A percentile compares a stretch with the other conserved stretches of the same genome.
phyloP scores from a whole-genome alignment of 2,888 invertebrate species.

The Leucoma salicis region DNA sequence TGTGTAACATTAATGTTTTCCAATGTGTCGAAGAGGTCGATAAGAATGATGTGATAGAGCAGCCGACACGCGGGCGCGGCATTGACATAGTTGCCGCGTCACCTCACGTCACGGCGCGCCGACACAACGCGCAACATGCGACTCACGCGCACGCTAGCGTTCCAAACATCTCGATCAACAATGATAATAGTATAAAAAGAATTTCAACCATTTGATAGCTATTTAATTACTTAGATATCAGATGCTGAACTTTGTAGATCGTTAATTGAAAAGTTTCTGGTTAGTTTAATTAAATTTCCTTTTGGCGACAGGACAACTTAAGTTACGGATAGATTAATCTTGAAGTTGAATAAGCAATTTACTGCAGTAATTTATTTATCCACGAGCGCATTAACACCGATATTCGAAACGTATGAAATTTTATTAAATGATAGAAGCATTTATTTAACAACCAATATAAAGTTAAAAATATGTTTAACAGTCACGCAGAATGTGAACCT shows the following conservation, averaged over 20 bases:
- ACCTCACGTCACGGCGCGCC: conserved; percentile 53
- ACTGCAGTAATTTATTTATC: background rate
- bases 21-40: conserved; percentile 68
- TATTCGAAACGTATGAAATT: no score
- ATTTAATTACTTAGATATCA: conserved; percentile 23
- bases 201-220: conserved; percentile 16
- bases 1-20: no score
- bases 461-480: no score
- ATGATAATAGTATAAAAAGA: no score
- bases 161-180: conserved; percentile 11
- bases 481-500: no score
- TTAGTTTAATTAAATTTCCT: conserved; percentile 36
- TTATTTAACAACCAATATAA: background rate
- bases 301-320: conserved; percentile 14
- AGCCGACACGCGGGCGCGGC: conserved; percentile 54
- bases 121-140: conserved; percentile 19
- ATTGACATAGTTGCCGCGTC: conserved; percentile 75
- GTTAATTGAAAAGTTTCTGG: conserved; percentile 21
- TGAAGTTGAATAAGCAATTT: background rate
- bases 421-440: no score
- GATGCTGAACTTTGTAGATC: conserved; percentile 18
- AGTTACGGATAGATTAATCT: conserved; percentile 9
- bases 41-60: conserved; percentile 68
- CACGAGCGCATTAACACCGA: background rate
- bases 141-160: conserved; percentile 34